Evolutionary conservation across 2,888 invertebrate genomes (phyloP).

Genomic region (Drosophila basisetae): DNA sequence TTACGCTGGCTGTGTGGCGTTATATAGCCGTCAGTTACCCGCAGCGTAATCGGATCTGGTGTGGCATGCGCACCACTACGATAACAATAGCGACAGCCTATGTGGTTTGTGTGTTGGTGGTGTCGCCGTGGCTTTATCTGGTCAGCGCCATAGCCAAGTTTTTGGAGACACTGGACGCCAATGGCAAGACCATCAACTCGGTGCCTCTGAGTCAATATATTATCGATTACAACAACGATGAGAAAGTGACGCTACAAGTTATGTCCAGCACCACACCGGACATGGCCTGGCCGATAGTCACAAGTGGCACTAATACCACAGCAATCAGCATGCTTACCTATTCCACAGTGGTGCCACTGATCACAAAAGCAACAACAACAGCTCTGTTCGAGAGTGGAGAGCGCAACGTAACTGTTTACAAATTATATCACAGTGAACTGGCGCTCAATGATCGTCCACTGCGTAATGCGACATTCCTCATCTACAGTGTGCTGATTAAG

Average conservation of each 20-base stretch:
- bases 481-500: conserved; percentile 96
- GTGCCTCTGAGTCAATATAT: conserved; percentile 73
- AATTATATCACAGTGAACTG: conserved; percentile 89
- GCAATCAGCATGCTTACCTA: conserved; percentile 27
- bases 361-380: conserved; percentile 11
- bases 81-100: conserved; percentile 92
- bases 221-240: conserved; percentile 74
- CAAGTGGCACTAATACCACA: conserved; percentile 37
- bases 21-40: conserved; percentile 95
- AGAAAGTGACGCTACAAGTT: conserved; percentile 69
- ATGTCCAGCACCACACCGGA: conserved; percentile 74
- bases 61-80: conserved; percentile 92
- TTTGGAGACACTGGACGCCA: conserved; percentile 85
- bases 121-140: conserved; percentile 90
- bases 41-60: conserved; percentile 92
- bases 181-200: conserved; percentile 78
- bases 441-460: conserved; percentile 87
- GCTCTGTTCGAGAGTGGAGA: conserved; percentile 33
- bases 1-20: conserved; percentile 96
- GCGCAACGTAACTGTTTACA: conserved; percentile 89
- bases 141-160: conserved; percentile 90
- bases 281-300: conserved; percentile 48
- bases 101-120: conserved; percentile 91
- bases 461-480: conserved; percentile 93
- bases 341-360: conserved; percentile 17